phyloP scores from a whole-genome alignment of 2,888 invertebrate genomes.

The Drosophila mettleri region DNA sequence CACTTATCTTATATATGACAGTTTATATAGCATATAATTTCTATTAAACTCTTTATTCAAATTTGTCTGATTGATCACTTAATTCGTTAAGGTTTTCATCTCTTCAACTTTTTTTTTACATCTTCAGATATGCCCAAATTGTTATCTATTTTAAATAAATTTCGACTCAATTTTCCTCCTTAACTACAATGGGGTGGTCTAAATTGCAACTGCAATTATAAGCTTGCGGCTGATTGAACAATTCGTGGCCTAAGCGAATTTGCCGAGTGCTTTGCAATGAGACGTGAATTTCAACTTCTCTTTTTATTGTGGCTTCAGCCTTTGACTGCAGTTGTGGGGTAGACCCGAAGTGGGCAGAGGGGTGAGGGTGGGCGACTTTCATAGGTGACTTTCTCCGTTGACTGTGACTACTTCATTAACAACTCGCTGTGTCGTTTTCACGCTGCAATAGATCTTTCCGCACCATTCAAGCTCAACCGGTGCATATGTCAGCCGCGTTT shows the following conservation, averaged over 20 bases:
- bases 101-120: neutral
- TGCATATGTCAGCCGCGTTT: conserved; percentile 67
- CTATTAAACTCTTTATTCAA: too few relatives aligned
- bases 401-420: conserved; percentile 79
- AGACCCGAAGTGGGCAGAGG: neutral
- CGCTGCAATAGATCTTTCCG: conserved; percentile 75
- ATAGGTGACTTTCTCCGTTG: conserved; percentile 63
- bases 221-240: conserved; percentile 67
- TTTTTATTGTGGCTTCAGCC: conserved; percentile 21
- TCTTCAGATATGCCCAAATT: neutral
- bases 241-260: conserved; percentile 26
- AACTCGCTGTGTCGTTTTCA: conserved; percentile 71
- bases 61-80: too few relatives aligned
- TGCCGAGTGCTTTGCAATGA: conserved; percentile 39
- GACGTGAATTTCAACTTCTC: conserved; percentile 38
- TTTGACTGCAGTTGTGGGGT: conserved; percentile 48
- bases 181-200: conserved; percentile 30
- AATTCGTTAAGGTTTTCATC: too few relatives aligned
- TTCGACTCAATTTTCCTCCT: neutral
- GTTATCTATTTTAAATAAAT: neutral
- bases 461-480: conserved; percentile 60
- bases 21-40: too few relatives aligned
- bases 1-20: too few relatives aligned
- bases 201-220: conserved; percentile 78
- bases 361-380: neutral